Evolutionary conservation across 2,113 vertebrate species (phyloP).

Genomic region (Passer montanus): DNA sequence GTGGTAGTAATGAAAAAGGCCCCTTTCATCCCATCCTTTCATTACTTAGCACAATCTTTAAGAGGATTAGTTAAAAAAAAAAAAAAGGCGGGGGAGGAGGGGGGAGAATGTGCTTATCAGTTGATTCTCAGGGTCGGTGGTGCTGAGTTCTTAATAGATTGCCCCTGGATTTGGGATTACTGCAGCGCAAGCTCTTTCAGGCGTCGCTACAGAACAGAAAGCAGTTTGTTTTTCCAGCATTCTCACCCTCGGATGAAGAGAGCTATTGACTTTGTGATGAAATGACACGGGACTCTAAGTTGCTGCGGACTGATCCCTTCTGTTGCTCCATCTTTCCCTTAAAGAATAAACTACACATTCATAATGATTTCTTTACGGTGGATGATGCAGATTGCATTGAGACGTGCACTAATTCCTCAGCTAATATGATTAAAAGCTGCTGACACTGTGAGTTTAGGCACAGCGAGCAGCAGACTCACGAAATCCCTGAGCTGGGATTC

Average conservation of each 20-base stretch:
- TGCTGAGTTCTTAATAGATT: conserved; percentile 77
- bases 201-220: conserved; percentile 64
- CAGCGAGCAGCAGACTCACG: not conserved
- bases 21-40: conserved; percentile 74
- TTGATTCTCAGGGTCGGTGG: conserved; percentile 73
- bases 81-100: not conserved
- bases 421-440: conserved; percentile 50
- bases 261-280: conserved; percentile 75
- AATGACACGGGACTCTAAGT: conserved; percentile 61
- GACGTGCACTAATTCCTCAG: conserved; percentile 11
- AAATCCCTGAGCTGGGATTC: not conserved
- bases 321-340: conserved; percentile 9
- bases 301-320: conserved; percentile 37
- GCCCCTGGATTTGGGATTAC: conserved; percentile 74
- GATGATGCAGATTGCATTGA: conserved; percentile 5
- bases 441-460: conserved; percentile 12
- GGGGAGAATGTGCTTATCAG: conserved; percentile 71
- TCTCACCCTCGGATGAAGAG: conserved; percentile 45
- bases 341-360: conserved; percentile 16
- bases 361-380: conserved; percentile 37
- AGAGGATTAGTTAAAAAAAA: conserved; percentile 71
- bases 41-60: conserved; percentile 76
- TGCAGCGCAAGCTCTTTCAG: conserved; percentile 53
- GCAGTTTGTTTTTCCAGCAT: conserved; percentile 66
- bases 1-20: conserved; percentile 72